Evolutionary conservation across 2,113 vertebrate genomes (phyloP).

Genomic region (Pteropus alecto): DNA sequence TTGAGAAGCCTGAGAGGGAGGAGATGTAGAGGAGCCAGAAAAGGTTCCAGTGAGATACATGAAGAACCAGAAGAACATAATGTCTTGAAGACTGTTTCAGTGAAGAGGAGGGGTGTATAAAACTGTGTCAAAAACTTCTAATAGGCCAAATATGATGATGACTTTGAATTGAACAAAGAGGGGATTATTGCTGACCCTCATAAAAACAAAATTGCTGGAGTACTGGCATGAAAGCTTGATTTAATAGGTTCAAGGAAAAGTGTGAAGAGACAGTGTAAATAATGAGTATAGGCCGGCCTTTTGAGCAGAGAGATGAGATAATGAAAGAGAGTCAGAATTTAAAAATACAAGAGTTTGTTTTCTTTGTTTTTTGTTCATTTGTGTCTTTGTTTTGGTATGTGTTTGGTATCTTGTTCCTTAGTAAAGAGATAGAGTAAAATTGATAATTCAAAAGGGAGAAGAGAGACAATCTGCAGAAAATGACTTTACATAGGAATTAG

Average conservation of each 20-base stretch:
- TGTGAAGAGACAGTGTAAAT: neutral
- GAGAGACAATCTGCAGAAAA: neutral
- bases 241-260: neutral
- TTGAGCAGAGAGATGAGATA: neutral
- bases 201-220: neutral
- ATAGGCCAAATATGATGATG: neutral
- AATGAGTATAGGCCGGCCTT: neutral
- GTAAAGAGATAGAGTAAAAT: neutral
- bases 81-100: neutral
- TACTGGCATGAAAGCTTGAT: neutral
- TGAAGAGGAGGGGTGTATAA: neutral
- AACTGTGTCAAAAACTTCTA: neutral
- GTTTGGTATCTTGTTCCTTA: neutral
- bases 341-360: neutral
- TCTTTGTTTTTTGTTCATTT: neutral
- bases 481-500: neutral
- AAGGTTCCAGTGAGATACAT: neutral
- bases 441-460: neutral
- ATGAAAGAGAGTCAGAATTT: neutral
- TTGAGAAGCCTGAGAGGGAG: neutral
- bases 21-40: neutral
- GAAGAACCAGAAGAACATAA: neutral
- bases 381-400: neutral
- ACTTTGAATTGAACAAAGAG: neutral
- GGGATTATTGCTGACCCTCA: neutral